Evolutionary conservation across 1,140 invertebrate genomes (phyloP), one percentile per base, ranked within the genome.

Genomic region (Venustaconcha ellipsiformis): DNA sequence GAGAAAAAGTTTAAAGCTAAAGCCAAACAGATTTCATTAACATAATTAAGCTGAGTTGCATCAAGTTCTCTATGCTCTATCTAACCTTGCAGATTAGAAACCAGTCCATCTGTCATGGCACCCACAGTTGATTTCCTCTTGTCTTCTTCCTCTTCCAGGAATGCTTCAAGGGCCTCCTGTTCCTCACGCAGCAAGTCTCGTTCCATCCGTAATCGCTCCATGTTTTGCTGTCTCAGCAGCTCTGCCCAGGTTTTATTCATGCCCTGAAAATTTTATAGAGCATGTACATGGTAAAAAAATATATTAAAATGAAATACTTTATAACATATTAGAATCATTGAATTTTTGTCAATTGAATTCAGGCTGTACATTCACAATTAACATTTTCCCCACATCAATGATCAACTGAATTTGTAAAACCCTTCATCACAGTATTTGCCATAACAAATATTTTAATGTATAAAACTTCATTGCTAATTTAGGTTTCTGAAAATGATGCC

Each of bases 51-150:
- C 59, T n/a, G 11, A 48, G 37, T 48, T 6, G 11, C 5, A 48
- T 6, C 37, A 11, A 62, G 23, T n/a, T 62, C 59, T 23, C 13
- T n/a, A 62, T 8, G 11, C 18, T 63, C 48, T 55, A 74, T 56
- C 73, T 73, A 69, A 88, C 87, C 88, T 83, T 88, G 85, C 8
- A 89, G 80, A 78, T 88, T 82, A 67, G 78, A 60, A 62, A 81
- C 81, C 13, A 89, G 80, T 26, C 70, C 74, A 48, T 83, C 82
- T 14, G 80, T 74, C 81, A 85, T 70, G 3, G 70, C 74, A 55
- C 82, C 82, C 18, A 82, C 71, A 14, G 77, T 80, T 20, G 82
- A 70, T 56, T 78, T 76, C 15, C 83, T 75, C 71, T 81, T 84
- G 14, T 76, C 67, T 18, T 85, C 86, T n/a, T 84, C 80, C 5